Evolutionary conservation across 2,888 invertebrate species (phyloP), one percentile per base, ranked within the genome.

Genomic region (Tachina lurida): DNA sequence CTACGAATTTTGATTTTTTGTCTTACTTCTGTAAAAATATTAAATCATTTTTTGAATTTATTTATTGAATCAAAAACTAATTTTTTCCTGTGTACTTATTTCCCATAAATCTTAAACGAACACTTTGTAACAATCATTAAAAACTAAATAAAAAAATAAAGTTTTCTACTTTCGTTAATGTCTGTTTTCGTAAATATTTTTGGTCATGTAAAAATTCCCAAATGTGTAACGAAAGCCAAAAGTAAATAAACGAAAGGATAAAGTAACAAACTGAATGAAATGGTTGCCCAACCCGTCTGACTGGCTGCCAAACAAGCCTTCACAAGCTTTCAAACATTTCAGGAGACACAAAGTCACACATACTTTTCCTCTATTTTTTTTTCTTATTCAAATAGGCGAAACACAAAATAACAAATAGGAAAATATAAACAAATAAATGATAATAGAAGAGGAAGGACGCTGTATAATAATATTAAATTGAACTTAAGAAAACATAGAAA

Each of bases 41-140:
- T 22, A 22, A 31, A 31, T 31, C 3, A 31, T 31, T 31, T 31
- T 31, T 31, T 31, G 2, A 22, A 22, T 22, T 22, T 22, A 22
- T 1, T 22, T 2, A 22, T 22, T 22, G 22, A 22, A 22, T 22
- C 1, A 22, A 22, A 22, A 22, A 22, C 22, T 2, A 22, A 4
- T 2, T 31, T 31, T 31, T 31, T 31, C 4, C 31, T 31, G 31
- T 31, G 31, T 31, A 31, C 7, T 31, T 31, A 7, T 31, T 7
- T 7, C 7, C 17, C 49, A 43, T 62, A 78, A 78, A 78, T 78
- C 60, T 62, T 54, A 10, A 41, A 12, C 43, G 43, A 62, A 43
- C 60, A 70, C 22, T 70, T 70, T 62, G 65, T 49, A 52, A 45
- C 10, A 19, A 75, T 62, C 63, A 68, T 74, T 74, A 74, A 68